phyloP scores from a whole-genome alignment of 2,113 vertebrate species.

The Alligator sinensis region DNA sequence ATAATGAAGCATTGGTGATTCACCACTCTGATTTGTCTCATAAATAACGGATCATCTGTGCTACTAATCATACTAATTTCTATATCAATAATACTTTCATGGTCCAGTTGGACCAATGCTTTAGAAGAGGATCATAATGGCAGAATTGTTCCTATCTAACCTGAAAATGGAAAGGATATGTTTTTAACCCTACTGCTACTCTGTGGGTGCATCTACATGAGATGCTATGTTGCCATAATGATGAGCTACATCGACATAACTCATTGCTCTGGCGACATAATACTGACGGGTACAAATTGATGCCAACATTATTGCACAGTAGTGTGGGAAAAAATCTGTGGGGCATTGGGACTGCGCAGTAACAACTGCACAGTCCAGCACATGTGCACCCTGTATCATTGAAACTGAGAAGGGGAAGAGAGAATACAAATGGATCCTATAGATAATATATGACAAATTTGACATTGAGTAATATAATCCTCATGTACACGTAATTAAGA shows the following conservation, averaged over 20 bases:
- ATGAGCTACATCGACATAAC: no score
- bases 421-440: neutral
- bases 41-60: slow-evolving; percentile 82
- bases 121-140: slow-evolving; percentile 49
- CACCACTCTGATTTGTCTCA: slow-evolving; percentile 73
- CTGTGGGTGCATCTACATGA: no score
- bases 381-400: neutral
- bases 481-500: neutral
- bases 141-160: slow-evolving; percentile 41
- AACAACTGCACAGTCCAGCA: no score
- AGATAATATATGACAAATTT: neutral
- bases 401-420: neutral
- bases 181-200: neutral
- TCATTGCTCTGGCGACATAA: no score
- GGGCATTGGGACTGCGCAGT: no score
- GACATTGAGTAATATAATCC: neutral
- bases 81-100: slow-evolving; percentile 80
- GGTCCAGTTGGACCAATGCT: slow-evolving; percentile 45
- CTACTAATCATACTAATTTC: slow-evolving; percentile 82
- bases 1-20: slow-evolving; percentile 78
- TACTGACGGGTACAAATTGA: no score
- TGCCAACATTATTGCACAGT: no score
- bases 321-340: no score
- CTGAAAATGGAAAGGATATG: neutral
- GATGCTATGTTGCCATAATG: no score